Evolutionary conservation across 2,113 vertebrate genomes (phyloP), one percentile per base, ranked within the genome.

Genomic region (Cryptoleucopteryx plumbea): DNA sequence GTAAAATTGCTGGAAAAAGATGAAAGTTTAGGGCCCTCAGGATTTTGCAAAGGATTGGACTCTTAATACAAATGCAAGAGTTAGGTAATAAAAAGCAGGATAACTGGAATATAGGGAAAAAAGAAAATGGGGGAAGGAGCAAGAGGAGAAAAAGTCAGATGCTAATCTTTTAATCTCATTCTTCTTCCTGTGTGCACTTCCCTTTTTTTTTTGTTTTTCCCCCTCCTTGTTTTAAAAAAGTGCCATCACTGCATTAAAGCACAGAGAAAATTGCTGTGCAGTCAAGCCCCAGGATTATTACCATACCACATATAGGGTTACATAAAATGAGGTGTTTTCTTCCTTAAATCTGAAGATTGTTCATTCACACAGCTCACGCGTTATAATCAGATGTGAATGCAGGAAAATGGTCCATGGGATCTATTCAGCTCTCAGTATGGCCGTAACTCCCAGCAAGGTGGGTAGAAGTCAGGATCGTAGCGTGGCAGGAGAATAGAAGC

Each of bases 401-500:
- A 47, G 89, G 88, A 94, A 82, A 91, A 61, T n/a, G 3, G 59
- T 63, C 92, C 58, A 40, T 82, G 67, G 85, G 83, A 45, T 82
- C 77, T 88, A 34, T 71, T 91, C 93, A 83, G 58, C 58, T 56
- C 63, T 82, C 36, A 27, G 19, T 62, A 48, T 32, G 7, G 83
- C 87, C 90, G 55, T 78, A 90, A 82, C 86, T 94, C 93, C 94
- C 73, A n/a, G 74, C 15, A 10, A 91, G 88, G 83, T 91, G 88
- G 61, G 83, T 90, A 91, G 92, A 93, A 96, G 62, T 83, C 80
- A n/a, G 88, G 75, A 82, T 75, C 16, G 9, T 40, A 38, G 61
- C 7, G 2, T 52, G 29, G 42, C 75, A 73, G 92, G 87, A 91
- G 95, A 97, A 97, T 59, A 94, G 95, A 96, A 95, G 89, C 95